These are phyloP conservation scores for Camelus bactrianus DNA, from an alignment of 2,113 vertebrate species.

Conservation along the genomic window DNA sequence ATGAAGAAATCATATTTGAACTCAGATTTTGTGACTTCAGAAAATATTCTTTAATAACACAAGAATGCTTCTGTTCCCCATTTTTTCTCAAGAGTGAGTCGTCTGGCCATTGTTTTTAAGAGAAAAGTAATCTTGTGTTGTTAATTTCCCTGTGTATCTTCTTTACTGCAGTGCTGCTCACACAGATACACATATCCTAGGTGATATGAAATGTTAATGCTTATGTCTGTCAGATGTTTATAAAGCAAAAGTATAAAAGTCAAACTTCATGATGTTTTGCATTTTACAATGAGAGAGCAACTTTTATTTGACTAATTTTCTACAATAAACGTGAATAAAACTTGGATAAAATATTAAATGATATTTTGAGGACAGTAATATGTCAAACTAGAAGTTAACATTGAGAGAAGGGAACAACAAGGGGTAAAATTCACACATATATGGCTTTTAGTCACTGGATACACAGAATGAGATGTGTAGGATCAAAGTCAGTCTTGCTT, in stretches of 20 bases:
- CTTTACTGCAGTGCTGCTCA: neutral
- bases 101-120: neutral
- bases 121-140: neutral
- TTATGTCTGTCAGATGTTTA: neutral
- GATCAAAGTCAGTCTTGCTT: neutral
- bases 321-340: neutral
- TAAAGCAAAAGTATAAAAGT: neutral
- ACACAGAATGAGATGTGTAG: neutral
- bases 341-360: neutral
- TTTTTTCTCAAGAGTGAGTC: neutral
- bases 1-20: conserved; percentile 23
- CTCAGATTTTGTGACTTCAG: neutral
- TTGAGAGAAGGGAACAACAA: neutral
- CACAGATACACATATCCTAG: neutral
- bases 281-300: neutral
- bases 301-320: neutral
- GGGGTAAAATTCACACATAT: neutral
- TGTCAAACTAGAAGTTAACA: neutral
- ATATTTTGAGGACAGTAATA: neutral
- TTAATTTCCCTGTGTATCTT: neutral
- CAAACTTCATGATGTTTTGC: neutral
- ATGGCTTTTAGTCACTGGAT: neutral
- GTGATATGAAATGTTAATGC: neutral
- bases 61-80: neutral
- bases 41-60: neutral